Conservation (phyloP, 2,888 invertebrate genomes). For the Gastracanthus pulcherrimus region DNA sequence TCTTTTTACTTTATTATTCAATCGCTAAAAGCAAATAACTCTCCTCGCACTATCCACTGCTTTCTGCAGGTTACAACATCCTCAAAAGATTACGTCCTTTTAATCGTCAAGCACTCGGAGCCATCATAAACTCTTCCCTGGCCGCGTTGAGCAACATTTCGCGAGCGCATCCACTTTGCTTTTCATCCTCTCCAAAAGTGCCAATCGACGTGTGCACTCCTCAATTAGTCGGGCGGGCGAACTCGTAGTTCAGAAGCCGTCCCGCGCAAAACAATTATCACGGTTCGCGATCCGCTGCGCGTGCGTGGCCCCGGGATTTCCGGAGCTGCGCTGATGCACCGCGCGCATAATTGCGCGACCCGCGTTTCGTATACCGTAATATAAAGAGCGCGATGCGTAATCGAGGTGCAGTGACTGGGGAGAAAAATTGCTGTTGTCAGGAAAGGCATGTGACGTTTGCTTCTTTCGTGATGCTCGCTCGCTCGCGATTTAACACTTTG, state of each 20-base stretch:
- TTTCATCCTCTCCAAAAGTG: not conserved
- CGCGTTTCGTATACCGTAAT: conserved; percentile 1
- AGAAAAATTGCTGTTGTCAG: not conserved
- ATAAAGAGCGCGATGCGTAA: conserved; percentile 37
- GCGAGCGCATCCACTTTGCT: not conserved
- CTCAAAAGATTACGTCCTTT: not conserved
- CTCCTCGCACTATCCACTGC: not conserved
- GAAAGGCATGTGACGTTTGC: conserved; percentile 43
- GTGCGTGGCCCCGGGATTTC: conserved; percentile 3
- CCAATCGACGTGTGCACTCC: not conserved
- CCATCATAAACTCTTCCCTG: too few species aligned
- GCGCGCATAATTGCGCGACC: conserved; percentile 30
- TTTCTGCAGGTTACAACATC: not conserved
- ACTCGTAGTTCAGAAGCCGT: not conserved
- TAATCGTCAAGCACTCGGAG: not conserved
- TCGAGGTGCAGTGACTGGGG: conserved; percentile 13
- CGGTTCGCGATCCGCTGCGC: conserved; percentile 7
- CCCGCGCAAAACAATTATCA: not conserved
- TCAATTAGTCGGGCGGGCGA: not conserved
- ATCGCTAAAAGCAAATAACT: not conserved
- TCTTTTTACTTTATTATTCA: not conserved
- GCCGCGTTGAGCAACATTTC: not conserved
- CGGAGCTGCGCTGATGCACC: not conserved
- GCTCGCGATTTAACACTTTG: not conserved
- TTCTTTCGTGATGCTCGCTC: not conserved